These are phyloP conservation scores for Erythrolamprus reginae DNA, from an alignment of 2,113 vertebrate genomes.

Conservation along the genomic window DNA sequence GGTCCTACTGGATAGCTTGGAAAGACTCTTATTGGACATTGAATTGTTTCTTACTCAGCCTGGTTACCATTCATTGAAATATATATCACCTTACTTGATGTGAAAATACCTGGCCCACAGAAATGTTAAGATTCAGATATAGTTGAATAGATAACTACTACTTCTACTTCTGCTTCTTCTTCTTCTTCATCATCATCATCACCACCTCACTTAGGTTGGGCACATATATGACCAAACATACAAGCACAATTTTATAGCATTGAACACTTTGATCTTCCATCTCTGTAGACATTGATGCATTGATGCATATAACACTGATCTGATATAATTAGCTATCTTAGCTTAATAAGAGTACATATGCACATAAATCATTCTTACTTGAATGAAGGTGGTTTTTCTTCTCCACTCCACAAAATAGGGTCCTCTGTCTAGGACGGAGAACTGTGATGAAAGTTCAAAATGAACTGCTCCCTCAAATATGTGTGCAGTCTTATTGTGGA, in stretches of 20 bases:
- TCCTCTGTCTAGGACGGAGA: background rate
- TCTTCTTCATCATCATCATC: too few relatives aligned
- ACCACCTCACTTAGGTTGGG: background rate
- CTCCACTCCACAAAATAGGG: background rate
- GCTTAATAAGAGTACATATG: background rate
- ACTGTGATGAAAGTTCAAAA: background rate
- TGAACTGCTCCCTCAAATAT: background rate
- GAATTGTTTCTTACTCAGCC: background rate
- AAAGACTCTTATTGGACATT: slow-evolving; percentile 43
- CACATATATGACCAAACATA: background rate
- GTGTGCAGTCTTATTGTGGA: background rate
- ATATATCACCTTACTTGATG: background rate
- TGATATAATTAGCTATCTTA: background rate
- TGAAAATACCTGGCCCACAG: background rate
- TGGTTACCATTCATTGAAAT: background rate
- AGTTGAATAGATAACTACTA: background rate
- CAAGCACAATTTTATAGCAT: background rate
- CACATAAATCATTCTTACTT: background rate
- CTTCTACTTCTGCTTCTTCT: too few relatives aligned
- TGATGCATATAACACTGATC: background rate
- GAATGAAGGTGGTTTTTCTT: background rate
- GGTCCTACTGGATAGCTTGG: slow-evolving; percentile 30
- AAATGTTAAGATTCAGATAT: background rate
- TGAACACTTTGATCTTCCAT: background rate
- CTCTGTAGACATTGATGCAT: background rate